These are phyloP conservation scores for Phyllostomus discolor DNA, from an alignment of 2,113 vertebrate genomes.

Conservation along the genomic window DNA sequence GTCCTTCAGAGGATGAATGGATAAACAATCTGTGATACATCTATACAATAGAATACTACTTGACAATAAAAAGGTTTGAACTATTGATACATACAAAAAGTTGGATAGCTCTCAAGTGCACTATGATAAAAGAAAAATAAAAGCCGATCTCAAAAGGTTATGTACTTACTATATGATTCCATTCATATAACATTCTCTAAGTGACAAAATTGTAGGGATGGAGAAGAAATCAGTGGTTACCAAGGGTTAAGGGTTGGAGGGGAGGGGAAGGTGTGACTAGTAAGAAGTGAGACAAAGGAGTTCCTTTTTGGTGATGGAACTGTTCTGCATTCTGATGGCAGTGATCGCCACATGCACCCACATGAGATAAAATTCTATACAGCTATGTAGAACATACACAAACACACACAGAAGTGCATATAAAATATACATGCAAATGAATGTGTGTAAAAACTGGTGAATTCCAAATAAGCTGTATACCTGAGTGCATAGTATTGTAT, in stretches of 20 bases:
- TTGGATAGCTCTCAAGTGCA: background rate
- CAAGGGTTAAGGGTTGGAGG: background rate
- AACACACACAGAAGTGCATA: background rate
- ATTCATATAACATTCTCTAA: slow-evolving; percentile 1
- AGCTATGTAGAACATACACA: background rate
- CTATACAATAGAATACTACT: background rate
- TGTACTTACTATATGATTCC: background rate
- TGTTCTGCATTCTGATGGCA: background rate
- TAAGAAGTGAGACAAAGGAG: background rate
- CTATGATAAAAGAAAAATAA: background rate
- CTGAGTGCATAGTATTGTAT: background rate
- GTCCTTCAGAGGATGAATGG: background rate
- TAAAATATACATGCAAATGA: background rate
- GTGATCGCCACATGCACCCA: background rate
- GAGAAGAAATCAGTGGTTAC: background rate
- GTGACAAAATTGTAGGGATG: background rate
- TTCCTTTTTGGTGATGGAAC: background rate
- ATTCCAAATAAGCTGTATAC: background rate
- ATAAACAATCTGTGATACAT: background rate
- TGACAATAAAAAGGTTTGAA: background rate
- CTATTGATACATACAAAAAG: background rate
- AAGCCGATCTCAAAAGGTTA: background rate
- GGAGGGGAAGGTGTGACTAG: background rate
- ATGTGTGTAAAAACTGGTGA: background rate
- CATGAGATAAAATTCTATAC: background rate